Evolutionary conservation across 2,797 vertebrate species (phyloP), one percentile per base, ranked within the genome.

Genomic region (Sebastes paucispinis): DNA sequence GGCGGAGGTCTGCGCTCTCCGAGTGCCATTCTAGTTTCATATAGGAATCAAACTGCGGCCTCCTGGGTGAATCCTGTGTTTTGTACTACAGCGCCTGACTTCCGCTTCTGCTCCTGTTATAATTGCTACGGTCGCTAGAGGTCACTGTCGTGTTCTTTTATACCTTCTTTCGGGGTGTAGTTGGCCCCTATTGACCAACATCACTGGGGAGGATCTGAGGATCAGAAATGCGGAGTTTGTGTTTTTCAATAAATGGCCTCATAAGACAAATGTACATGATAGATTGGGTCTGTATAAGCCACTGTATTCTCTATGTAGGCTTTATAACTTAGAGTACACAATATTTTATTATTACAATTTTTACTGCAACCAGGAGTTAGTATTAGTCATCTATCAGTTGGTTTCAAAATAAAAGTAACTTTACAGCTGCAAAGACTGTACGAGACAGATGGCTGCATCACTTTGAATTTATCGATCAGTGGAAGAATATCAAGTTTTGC

Each of bases 401-500:
- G 47, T 16, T 72, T 55, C 50, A 12, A 59, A 67, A 60, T 9
- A 4, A 29, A 50, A 22, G 20, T 54, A 22, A 50, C 27, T 27
- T 54, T 5, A 52, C 7, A 29, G 52, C 9, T 32, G 22, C 27
- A 69, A 63, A 24, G 16, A 68, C 20, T 43, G 13, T 36, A n/a
- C 3, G 2, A 32, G 16, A 47, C 69, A 34, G 32, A 69, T 64
- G 58, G 43, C 32, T 69, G 75, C 68, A 39, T 73, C 36, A 27
- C 29, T 54, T 71, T 75, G 16, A 59, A 52, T 47, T 60, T 65
- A 83, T 71, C 16, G 67, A 87, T 75, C 39, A 8, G 5, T n/a
- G 34, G 24, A 73, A 60, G 58, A 75, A 69, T 72, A 65, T 62
- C n/a, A 69, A 10, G 54, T 83, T 75, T 36, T 76, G 66, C 80